Percentiles rank a stretch among this genome's conserved stretches.
These are phyloP conservation scores for Steinernema khuongi DNA, from an alignment of 1,140 invertebrate species.

Conservation along the genomic window DNA sequence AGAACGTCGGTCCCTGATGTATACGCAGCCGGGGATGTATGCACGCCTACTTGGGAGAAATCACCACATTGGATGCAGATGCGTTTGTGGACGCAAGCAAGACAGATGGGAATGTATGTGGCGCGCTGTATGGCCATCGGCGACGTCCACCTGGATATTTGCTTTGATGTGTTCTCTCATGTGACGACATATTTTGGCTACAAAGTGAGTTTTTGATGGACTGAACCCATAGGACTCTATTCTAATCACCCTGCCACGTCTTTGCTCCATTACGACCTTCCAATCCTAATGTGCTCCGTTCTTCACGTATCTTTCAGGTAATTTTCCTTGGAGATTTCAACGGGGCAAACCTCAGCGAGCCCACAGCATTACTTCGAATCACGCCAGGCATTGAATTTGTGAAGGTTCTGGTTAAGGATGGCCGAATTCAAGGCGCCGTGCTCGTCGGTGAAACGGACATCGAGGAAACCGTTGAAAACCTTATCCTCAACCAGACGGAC, in stretches of 20 bases:
- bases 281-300: not conserved
- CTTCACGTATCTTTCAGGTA: slow-evolving; percentile 58
- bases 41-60: slow-evolving; percentile 71
- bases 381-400: not conserved
- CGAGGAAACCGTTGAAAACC: slow-evolving; percentile 95
- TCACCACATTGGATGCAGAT: slow-evolving; percentile 87
- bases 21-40: slow-evolving; percentile 91
- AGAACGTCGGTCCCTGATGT: slow-evolving; percentile 73
- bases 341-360: slow-evolving; percentile 59
- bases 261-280: too few relatives aligned
- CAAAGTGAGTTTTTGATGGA: slow-evolving; percentile 67
- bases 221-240: slow-evolving; percentile 22
- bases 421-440: slow-evolving; percentile 80
- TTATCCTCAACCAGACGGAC: slow-evolving; percentile 90
- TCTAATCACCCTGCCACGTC: too few relatives aligned
- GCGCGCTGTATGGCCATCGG: slow-evolving; percentile 75
- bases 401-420: slow-evolving; percentile 62
- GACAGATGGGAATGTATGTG: slow-evolving; percentile 95
- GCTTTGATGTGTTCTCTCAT: slow-evolving; percentile 93
- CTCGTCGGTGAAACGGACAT: slow-evolving; percentile 84
- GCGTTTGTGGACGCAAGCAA: slow-evolving; percentile 90
- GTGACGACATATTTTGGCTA: slow-evolving; percentile 89
- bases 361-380: not conserved
- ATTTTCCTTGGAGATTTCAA: slow-evolving; percentile 87
- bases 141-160: slow-evolving; percentile 72